Evolutionary conservation across 2,113 vertebrate species (phyloP).

Genomic region (Protobothrops mucrosquamatus): DNA sequence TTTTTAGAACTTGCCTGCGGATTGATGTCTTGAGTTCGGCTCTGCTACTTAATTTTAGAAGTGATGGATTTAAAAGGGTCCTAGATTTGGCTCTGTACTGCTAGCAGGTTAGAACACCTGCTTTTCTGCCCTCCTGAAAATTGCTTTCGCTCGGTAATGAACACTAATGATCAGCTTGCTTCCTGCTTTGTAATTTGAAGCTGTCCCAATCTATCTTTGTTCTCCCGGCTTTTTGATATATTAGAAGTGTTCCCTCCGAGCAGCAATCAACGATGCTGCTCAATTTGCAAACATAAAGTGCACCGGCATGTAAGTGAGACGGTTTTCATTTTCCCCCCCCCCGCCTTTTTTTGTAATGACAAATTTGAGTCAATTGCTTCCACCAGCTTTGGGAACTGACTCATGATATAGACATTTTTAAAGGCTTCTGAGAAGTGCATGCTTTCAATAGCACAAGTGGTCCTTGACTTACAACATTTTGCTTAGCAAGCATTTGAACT

Average conservation of each 20-base stretch:
- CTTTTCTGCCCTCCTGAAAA: constrained; percentile 44
- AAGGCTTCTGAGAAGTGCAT: background rate
- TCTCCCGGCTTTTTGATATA: constrained; percentile 57
- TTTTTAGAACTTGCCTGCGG: constrained; percentile 29
- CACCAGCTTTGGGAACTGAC: background rate
- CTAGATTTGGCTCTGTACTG: constrained; percentile 40
- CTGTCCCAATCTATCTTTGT: constrained; percentile 44
- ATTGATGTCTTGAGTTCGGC: constrained; percentile 16
- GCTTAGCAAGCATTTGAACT: no score
- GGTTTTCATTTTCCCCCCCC: background rate
- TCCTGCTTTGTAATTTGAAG: constrained; percentile 51
- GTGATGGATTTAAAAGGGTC: constrained; percentile 45
- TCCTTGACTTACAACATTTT: background rate
- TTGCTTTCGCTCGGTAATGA: constrained; percentile 54
- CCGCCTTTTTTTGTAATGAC: background rate
- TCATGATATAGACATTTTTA: background rate
- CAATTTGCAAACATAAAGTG: constrained; percentile 54
- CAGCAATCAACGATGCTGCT: constrained; percentile 59
- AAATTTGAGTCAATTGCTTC: constrained; percentile 32
- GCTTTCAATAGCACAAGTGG: background rate
- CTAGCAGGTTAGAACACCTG: constrained; percentile 17
- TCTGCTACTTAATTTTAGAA: constrained; percentile 48
- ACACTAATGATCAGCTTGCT: constrained; percentile 55
- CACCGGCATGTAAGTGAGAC: constrained; percentile 34
- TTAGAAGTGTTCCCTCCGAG: constrained; percentile 50